Evolutionary conservation across 2,888 invertebrate species (phyloP).

Genomic region (Lasioglossum marginatum): DNA sequence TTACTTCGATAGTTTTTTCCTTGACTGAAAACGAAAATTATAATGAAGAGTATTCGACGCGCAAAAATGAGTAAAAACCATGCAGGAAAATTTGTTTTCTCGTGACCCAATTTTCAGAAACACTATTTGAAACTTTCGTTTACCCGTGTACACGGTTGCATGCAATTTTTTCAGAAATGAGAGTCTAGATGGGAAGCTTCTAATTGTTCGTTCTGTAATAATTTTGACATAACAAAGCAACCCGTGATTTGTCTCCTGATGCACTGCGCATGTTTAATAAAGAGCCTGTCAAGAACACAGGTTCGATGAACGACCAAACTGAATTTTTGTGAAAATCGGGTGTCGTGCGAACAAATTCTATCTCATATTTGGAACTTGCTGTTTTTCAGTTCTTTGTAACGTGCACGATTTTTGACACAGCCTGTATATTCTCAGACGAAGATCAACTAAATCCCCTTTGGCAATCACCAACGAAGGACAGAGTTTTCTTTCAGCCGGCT

Average conservation of each 20-base stretch:
- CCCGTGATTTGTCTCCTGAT: background rate
- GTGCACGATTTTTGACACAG: background rate
- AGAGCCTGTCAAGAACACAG: background rate
- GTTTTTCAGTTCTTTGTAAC: background rate
- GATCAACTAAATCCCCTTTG: constrained; percentile 56
- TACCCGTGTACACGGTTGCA: background rate
- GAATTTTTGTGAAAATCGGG: background rate
- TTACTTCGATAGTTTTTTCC: no score
- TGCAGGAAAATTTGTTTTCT: background rate
- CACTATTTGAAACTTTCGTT: background rate
- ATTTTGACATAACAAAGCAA: background rate
- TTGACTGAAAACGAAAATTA: no score
- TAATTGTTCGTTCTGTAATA: background rate
- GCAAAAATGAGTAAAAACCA: no score
- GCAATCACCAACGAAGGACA: constrained; percentile 36
- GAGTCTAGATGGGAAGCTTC: background rate
- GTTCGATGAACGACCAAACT: background rate
- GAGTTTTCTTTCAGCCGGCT: constrained; percentile 58
- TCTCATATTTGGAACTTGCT: background rate
- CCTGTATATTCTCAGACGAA: constrained; percentile 21
- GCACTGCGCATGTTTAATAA: background rate
- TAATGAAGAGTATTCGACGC: no score
- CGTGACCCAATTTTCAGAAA: background rate
- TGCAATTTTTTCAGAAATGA: background rate
- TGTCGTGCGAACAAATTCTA: background rate